Conservation (phyloP, 2,113 vertebrate genomes). For the Cryptotis parvus region DNA sequence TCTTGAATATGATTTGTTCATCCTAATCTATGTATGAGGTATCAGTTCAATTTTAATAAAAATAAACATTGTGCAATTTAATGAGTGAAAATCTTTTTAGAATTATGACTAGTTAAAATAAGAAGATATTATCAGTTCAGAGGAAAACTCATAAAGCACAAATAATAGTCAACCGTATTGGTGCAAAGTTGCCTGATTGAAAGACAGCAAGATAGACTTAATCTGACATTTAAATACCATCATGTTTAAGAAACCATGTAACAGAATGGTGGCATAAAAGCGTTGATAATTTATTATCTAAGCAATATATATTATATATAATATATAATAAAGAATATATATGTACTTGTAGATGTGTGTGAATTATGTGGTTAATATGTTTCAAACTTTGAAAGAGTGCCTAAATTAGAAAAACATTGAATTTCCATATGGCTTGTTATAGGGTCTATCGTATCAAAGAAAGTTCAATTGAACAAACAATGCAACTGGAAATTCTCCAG, state of each 20-base stretch:
- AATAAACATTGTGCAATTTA: neutral
- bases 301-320: neutral
- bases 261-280: neutral
- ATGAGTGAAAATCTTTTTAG: neutral
- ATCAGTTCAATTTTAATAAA: neutral
- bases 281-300: neutral
- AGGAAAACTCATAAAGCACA: too few relatives aligned
- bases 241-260: neutral
- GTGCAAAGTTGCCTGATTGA: neutral
- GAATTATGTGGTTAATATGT: neutral
- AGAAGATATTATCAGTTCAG: neutral
- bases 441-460: neutral
- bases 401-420: slow-evolving; percentile 4
- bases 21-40: neutral
- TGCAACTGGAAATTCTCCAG: neutral
- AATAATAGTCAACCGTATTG: neutral
- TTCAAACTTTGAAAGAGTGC: neutral
- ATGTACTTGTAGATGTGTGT: neutral
- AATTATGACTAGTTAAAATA: neutral
- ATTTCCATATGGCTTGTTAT: neutral
- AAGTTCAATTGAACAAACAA: neutral
- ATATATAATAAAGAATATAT: neutral
- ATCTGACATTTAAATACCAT: neutral
- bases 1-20: neutral
- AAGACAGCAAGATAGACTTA: neutral